Conservation (phyloP, 2,113 vertebrate species). For the Ammodramus savannarum region DNA sequence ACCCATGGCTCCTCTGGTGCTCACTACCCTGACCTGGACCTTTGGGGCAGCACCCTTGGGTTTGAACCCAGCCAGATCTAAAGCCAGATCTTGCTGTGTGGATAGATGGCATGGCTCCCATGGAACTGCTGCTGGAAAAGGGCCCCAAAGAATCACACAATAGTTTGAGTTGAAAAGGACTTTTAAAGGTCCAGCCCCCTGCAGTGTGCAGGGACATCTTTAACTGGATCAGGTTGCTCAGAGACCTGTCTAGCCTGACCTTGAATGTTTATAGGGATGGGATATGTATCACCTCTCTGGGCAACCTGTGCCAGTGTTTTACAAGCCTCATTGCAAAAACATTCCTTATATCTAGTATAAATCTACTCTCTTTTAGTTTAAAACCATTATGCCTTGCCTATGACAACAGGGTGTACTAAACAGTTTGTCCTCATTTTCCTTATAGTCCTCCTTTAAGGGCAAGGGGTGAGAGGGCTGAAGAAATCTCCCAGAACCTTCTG, state of each 20-base stretch:
- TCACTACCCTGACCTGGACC: not conserved
- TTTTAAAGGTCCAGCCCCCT: not conserved
- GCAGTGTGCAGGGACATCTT: not conserved
- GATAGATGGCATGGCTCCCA: not conserved
- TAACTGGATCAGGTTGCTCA: not conserved
- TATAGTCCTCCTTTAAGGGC: not conserved
- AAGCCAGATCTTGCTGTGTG: not conserved
- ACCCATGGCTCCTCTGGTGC: fast-evolving
- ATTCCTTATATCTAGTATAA: not conserved
- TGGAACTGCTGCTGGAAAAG: not conserved
- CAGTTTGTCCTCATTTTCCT: not conserved
- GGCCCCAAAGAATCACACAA: not conserved
- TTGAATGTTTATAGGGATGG: not conserved
- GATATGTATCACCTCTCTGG: not conserved
- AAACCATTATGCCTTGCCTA: not conserved
- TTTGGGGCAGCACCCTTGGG: fast-evolving
- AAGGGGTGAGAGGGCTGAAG: not conserved
- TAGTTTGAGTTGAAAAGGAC: not conserved
- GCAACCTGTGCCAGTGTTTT: not conserved
- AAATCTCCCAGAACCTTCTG: not conserved
- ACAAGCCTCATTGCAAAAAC: not conserved
- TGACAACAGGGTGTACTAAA: not conserved
- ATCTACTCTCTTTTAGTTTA: not conserved
- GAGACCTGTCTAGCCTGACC: not conserved
- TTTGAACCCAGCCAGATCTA: not conserved